Base-by-base conservation (phyloP, 2,888 invertebrate species). In the Campaea margaritaria region DNA sequence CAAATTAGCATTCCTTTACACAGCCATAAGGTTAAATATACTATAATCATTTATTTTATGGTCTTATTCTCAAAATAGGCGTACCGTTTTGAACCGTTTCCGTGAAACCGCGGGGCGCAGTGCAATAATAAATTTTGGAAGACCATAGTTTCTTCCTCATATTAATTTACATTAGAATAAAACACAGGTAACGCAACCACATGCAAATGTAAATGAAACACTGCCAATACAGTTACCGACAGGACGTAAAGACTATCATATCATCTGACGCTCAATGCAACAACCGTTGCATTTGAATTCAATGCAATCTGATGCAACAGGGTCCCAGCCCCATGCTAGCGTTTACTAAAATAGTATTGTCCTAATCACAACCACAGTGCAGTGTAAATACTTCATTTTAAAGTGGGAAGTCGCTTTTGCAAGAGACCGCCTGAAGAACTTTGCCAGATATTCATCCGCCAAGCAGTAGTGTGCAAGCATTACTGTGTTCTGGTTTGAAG, bases 271-370 rank as follows among this genome's bases (percentile, higher is more conserved):
- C 58, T 63, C 63, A 44, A 42, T 38, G 64, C 61, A 59, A 54
- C 61, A 45, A 57, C 61, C 41, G 36, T 34, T 50, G 58, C 65
- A 70, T 70, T 70, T 65, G 68, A 70, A 70, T 70, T 70, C 64
- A 70, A 70, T 70, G 67, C 64, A 64, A 67, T 65, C 68, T 65
- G 70, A 69, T 69, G 39, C 52, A 44, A 51, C 27, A 15, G 15
- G 28, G 43, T 57, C 57, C 13, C 50, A 48, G 34, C 54, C 55
- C 10, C 9, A 10, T 9, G 31, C n/a, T n/a, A 36, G 36, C 34
- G 34, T 3, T 11, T 5, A 5, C 36, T 36, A 10, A 36, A 36
- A 36, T n/a, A 36, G 5, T 11, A n/a, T 36, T 36, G 36, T 36
- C 12, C 10, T 8, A 3, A 11, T 5, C 12, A 14, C 34, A 48